These are phyloP conservation scores for Coenonympha glycerion DNA, from an alignment of 2,888 invertebrate species.

Conservation along the genomic window DNA sequence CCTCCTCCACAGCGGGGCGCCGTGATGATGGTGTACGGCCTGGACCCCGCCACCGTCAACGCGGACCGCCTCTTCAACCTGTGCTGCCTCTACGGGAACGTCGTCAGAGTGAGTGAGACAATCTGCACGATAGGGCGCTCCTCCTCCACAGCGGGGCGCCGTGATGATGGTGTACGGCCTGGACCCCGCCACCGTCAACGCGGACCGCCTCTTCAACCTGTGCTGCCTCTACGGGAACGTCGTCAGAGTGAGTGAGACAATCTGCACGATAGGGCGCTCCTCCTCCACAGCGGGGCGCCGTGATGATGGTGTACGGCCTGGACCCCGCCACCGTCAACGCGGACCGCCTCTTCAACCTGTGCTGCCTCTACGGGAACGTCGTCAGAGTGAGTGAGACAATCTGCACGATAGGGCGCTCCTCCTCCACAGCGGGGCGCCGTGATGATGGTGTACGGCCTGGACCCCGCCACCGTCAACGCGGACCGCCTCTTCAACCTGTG, in stretches of 20 bases:
- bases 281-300: slow-evolving; percentile 86
- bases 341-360: slow-evolving; percentile 96
- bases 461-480: slow-evolving; percentile 94
- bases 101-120: slow-evolving; percentile 86
- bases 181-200: slow-evolving; percentile 94
- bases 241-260: slow-evolving; percentile 83
- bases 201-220: slow-evolving; percentile 97
- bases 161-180: slow-evolving; percentile 99
- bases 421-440: slow-evolving; percentile 89
- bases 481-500: slow-evolving; percentile 98
- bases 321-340: slow-evolving; percentile 95
- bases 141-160: slow-evolving; percentile 84
- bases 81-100: slow-evolving; percentile 99
- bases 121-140: slow-evolving; percentile 46
- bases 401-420: slow-evolving; percentile 50
- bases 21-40: slow-evolving; percentile 98
- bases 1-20: slow-evolving; percentile 84
- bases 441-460: slow-evolving; percentile 98
- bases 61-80: slow-evolving; percentile 97
- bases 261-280: slow-evolving; percentile 50
- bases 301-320: slow-evolving; percentile 98
- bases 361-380: slow-evolving; percentile 99
- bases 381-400: slow-evolving; percentile 83
- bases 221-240: slow-evolving; percentile 99
- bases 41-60: slow-evolving; percentile 95